These are phyloP conservation scores for Hyles vespertilio DNA, from an alignment of 1,140 invertebrate genomes.

Conservation along the genomic window DNA sequence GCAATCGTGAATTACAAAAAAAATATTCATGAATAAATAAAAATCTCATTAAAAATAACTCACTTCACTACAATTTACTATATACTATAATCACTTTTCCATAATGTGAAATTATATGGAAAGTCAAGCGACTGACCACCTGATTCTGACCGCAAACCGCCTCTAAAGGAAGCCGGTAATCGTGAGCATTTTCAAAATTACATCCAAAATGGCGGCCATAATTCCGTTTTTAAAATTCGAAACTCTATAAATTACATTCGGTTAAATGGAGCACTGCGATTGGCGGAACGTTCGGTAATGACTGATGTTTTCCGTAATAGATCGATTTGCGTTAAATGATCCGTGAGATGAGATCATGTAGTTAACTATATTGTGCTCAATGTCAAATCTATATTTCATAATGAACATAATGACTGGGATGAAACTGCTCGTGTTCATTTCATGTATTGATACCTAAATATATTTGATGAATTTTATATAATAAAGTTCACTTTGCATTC, in stretches of 20 bases:
- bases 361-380: slow-evolving; percentile 51
- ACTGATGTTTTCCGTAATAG: slow-evolving; percentile 49
- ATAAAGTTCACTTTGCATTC: too few relatives aligned
- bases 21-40: slow-evolving; percentile 50
- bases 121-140: too few relatives aligned
- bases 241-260: slow-evolving; percentile 57
- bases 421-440: slow-evolving; percentile 19
- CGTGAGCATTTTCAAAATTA: slow-evolving; percentile 40
- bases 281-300: slow-evolving; percentile 44
- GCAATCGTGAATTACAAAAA: slow-evolving; percentile 32
- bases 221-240: slow-evolving; percentile 49
- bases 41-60: slow-evolving; percentile 40
- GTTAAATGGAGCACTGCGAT: slow-evolving; percentile 39
- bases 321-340: slow-evolving; percentile 66
- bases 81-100: slow-evolving; percentile 17
- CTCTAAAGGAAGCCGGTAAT: slow-evolving; percentile 23
- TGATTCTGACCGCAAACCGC: slow-evolving; percentile 9
- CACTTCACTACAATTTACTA: slow-evolving; percentile 27
- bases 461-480: too few relatives aligned
- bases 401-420: slow-evolving; percentile 23
- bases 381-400: slow-evolving; percentile 31
- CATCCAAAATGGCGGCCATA: slow-evolving; percentile 38
- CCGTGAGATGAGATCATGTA: slow-evolving; percentile 60
- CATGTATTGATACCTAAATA: slow-evolving; percentile 1
- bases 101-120: slow-evolving; percentile 27